Percentiles rank a stretch among this genome's conserved stretches.
Conservation (phyloP, 2,888 invertebrate species). For the Hydrotaea cyrtoneurina region DNA sequence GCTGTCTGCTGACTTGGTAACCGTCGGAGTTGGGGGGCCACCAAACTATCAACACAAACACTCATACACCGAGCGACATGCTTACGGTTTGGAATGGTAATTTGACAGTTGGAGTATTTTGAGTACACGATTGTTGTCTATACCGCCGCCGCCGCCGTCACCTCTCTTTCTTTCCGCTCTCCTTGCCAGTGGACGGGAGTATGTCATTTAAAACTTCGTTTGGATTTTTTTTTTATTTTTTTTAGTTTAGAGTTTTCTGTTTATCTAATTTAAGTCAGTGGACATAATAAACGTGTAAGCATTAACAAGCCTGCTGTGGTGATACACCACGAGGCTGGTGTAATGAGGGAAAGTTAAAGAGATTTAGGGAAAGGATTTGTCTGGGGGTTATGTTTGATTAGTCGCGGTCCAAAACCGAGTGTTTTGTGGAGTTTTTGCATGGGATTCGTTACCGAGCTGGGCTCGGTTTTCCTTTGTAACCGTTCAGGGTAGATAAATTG, state of each 20-base stretch:
- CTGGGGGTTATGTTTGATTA: too few species aligned
- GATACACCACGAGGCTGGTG: not conserved
- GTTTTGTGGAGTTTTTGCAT: too few species aligned
- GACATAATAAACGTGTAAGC: slow-evolving; percentile 39
- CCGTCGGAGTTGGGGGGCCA: not conserved
- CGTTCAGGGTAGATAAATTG: too few species aligned
- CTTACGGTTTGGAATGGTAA: slow-evolving; percentile 30
- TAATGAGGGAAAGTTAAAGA: too few species aligned
- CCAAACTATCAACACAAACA: not conserved
- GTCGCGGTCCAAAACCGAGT: too few species aligned
- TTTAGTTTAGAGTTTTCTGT: not conserved
- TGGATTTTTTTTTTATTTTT: slow-evolving; percentile 16
- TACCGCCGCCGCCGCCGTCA: not conserved
- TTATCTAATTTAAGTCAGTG: slow-evolving; percentile 8
- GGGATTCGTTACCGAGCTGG: too few species aligned
- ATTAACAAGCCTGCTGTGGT: not conserved
- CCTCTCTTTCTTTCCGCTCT: not conserved
- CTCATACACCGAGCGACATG: not conserved
- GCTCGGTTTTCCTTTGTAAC: too few species aligned
- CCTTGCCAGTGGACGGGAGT: not conserved
- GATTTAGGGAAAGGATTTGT: too few species aligned
- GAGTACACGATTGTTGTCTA: slow-evolving; percentile 22
- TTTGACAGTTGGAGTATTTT: slow-evolving; percentile 36
- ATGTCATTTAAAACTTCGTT: slow-evolving; percentile 23
- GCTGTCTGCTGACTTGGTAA: not conserved